Percentiles rank a stretch among this genome's conserved stretches.
These are phyloP conservation scores for Bos indicus DNA, from an alignment of 2,113 vertebrate species.

Conservation along the genomic window DNA sequence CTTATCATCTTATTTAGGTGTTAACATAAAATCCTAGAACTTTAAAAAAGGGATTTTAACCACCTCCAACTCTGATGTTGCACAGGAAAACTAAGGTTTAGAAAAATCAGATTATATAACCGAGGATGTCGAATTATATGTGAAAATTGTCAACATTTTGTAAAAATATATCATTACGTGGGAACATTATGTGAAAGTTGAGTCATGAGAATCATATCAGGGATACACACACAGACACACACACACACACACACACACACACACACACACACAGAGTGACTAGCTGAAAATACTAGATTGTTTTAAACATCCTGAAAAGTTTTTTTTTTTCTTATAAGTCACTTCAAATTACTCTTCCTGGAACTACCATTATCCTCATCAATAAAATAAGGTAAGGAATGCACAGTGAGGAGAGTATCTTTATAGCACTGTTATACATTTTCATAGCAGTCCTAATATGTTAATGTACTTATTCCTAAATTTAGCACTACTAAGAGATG, in stretches of 20 bases:
- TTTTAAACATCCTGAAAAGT: not conserved
- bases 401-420: not conserved
- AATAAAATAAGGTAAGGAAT: not conserved
- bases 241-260: not conserved
- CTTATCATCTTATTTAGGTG: not conserved
- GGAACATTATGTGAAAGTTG: not conserved
- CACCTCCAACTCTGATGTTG: not conserved
- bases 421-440: not conserved
- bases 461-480: not conserved
- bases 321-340: not conserved
- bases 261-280: not conserved
- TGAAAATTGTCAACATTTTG: not conserved
- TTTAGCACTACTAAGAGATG: not conserved
- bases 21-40: not conserved
- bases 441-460: not conserved
- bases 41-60: not conserved
- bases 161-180: not conserved
- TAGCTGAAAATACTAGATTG: not conserved
- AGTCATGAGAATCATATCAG: not conserved
- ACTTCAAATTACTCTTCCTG: not conserved
- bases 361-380: not conserved
- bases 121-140: not conserved
- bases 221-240: not conserved
- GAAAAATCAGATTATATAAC: not conserved
- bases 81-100: not conserved